Evolutionary conservation across 2,797 vertebrate genomes (phyloP), one percentile per base, ranked within the genome.

Genomic region (Pachyuromys duprasi): DNA sequence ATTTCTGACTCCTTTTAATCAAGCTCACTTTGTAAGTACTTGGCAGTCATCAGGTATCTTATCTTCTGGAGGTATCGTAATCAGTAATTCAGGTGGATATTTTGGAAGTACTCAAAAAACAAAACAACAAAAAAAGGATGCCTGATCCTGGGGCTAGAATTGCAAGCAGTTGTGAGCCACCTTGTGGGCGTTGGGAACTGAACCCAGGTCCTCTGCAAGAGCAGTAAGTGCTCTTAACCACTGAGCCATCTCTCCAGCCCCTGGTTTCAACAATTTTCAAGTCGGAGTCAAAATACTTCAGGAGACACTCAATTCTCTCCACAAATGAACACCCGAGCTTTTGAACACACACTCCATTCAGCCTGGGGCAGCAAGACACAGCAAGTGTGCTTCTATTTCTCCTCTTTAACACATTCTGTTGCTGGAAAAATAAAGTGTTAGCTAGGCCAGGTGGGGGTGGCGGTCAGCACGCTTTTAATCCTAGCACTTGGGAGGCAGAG

Each of bases 1-100:
- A 94, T 93, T 91, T 93, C 76, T 93, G 76, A 88, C 53, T 74
- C 3, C 53, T 91, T 91, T 95, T 76, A 90, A 95, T 96, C 72
- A 88, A 63, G 76, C 69, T 84, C 74, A 94, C 78, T 94, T 57
- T 69, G 12, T 45, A 92, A 93, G 84, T 33, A 45, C 24, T 76
- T 80, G 60, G 39, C 62, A 91, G 13, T 53, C 90, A 84, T 42
- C 75, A 53, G 63, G 33, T 78, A 87, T 55, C 81, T 57, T 55
- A 17, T 79, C 83, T 82, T 84, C 90, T 94, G 70, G 87, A 90
- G 45, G 72, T 65, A 74, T 67, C 60, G 45, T 89, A 53, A 69
- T 93, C 63, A 75, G 65, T 80, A 86, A 95, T 95, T 62, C 91
- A 87, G n/a, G 83, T 55, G 42, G 80, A 45, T 57, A 76, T 87